phyloP scores from a whole-genome alignment of 2,113 vertebrate genomes.

The Pedionomus torquatus region DNA sequence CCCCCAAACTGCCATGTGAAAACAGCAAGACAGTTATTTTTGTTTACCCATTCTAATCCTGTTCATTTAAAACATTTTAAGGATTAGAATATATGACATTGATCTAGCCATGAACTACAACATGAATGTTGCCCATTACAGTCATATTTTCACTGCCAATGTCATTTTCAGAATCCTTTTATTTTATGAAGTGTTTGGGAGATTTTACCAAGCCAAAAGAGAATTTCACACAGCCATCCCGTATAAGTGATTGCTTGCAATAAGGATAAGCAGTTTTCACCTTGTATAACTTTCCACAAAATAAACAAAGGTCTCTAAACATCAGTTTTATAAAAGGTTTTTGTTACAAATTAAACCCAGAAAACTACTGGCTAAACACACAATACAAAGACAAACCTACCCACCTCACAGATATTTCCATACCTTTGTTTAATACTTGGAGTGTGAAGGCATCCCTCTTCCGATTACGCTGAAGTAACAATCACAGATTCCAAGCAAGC shows the following conservation, averaged over 20 bases:
- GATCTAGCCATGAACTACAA: conserved; percentile 23
- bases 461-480: not conserved
- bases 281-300: not conserved
- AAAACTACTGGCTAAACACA: not conserved
- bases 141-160: not conserved
- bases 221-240: not conserved
- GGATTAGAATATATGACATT: not conserved
- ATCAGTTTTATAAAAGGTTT: not conserved
- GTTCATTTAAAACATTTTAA: not conserved
- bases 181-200: not conserved
- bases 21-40: not conserved
- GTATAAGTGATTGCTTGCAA: not conserved
- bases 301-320: not conserved
- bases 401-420: not conserved
- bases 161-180: conserved; percentile 8
- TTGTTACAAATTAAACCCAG: not conserved
- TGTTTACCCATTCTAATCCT: not conserved
- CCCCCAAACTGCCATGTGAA: not conserved
- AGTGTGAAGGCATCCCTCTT: not conserved
- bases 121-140: not conserved
- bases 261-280: not conserved
- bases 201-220: not conserved
- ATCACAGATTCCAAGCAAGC: not conserved
- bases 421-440: not conserved
- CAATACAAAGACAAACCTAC: not conserved